Evolutionary conservation across 1,140 invertebrate species (phyloP).

Genomic region (Caenorhabditis elegans): WBcel235 BX284605.5:12126001-12126500

Average conservation of each 20-base stretch:
- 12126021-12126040: background rate
- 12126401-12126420: constrained; percentile 25
- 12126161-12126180: constrained; percentile 45
- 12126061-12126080: constrained; percentile 29
- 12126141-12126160: constrained; percentile 42
- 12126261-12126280: constrained; percentile 29
- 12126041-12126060: background rate
- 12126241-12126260: background rate
- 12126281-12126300: constrained; percentile 31
- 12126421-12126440: constrained; percentile 50
- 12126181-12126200: too few relatives aligned
- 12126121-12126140: constrained; percentile 46
- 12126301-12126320: background rate
- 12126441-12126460: constrained; percentile 46
- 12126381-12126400: background rate
- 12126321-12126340: background rate
- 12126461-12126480: constrained; percentile 57
- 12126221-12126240: constrained; percentile 29
- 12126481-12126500: constrained; percentile 63
- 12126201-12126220: constrained; percentile 26
- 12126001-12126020: constrained; percentile 28
- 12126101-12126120: constrained; percentile 44
- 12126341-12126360: background rate
- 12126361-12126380: background rate
- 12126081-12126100: constrained; percentile 33